Base-by-base conservation (phyloP, 1,140 invertebrate species). In the Aphidius gifuensis region DNA sequence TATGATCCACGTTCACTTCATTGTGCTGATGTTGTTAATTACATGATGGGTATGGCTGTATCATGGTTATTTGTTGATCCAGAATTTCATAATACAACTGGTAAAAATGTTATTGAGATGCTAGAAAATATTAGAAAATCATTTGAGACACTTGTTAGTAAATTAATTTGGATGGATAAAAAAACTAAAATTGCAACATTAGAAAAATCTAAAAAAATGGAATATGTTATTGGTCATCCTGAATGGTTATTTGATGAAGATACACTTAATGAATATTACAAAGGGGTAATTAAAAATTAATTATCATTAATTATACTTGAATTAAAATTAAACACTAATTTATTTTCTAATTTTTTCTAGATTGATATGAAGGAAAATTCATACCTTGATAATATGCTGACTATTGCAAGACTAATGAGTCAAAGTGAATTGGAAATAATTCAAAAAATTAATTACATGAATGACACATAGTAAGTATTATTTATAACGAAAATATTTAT, bases 81-180 rank as follows among this genome's bases (percentile, higher is more conserved):
- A 0, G 60, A 66, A 5, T 79, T 79, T 40, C 70, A 74, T 38
- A 44, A 62, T 9, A 58, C 67, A 23, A 69, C 69, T 32, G 71
- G 62, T 39, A 60, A 56, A 8, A 73, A 70, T 45, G 71, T 79
- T 11, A 47, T 51, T 8, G 73, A 72, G 49, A 79, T 71, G 72
- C 54, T 96, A 39, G 78, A 85, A 23, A 86, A 93, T 69, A 90
- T 96, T 64, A 87, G 90, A 76, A 78, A 85, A 9, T 85, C 91
- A 0, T 92, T 96, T 71, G 84, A 89, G 16, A 83, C 88, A 32
- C 76, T 92, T 7, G 84, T 97, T 1, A 77, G 84, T 2, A 79
- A 82, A 60, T 83, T 88, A 0, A 83, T 85, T 46, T 97, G 94
- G 94, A 93, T 97, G 89, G 93, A 96, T 74, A 74, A 83, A 9